Evolutionary conservation across 1,140 invertebrate genomes (phyloP), one percentile per base, ranked within the genome.

Genomic region (Penaeus indicus): DNA sequence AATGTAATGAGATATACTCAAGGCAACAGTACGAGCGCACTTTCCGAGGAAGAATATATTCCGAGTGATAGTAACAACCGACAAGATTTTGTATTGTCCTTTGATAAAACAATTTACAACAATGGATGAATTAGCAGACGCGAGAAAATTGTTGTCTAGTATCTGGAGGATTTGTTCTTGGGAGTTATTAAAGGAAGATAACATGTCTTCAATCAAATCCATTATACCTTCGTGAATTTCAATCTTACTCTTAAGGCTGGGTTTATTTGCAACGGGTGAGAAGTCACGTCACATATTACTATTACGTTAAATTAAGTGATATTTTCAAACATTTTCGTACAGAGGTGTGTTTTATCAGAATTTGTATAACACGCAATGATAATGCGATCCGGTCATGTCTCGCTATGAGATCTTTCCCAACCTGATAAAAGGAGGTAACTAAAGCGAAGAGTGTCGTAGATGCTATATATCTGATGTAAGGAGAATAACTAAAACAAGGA

Each of bases 31-130:
- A 25, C 47, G 5, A 5, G 60, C 38, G 21, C 54, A 81, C 25
- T 60, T 81, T 19, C 79, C 42, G n/a, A 54, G 79, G 21, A 81
- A 81, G 54, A 81, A 81, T 22, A 81, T 25, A 81, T 81, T 81
- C n/a, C 18, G 42, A 19, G 47, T 81, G 1, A 61, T 60, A 8
- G 62, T 81, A 27, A 60, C 54, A 18, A 81, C 79, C 0, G 42
- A 81, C 8, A 81, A n/a, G 19, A 54, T 81, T 21, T 81, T 47
- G 21, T 81, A 60, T 60, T 16, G 47, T 4, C 79, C 79, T 27
- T 81, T 81, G 60, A 60, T 81, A 25, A 81, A 81, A 60, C 5
- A n/a, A 54, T 81, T 25, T 1, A 54, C 79, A 4, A 81, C 79
- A 1, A 42, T 18, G 21, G 5, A 16, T n/a, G 79, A 81, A 62